A percentile compares a stretch with the other conserved stretches of the same genome.
These are phyloP conservation scores for Hemaris fuciformis DNA, from an alignment of 2,888 invertebrate species.

Conservation along the genomic window DNA sequence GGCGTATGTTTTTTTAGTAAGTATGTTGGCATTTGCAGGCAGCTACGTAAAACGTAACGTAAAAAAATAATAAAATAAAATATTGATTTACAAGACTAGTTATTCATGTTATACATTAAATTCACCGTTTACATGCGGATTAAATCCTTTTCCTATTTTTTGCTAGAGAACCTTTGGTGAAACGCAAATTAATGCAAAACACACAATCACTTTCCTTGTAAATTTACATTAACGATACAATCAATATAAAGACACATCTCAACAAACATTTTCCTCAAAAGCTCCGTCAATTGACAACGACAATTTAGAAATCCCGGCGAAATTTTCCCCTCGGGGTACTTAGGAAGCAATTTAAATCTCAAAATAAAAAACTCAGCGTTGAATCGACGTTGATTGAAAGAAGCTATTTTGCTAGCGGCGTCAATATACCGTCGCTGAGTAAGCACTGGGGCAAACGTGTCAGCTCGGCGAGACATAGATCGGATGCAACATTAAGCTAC, in stretches of 20 bases:
- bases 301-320: constrained; percentile 46
- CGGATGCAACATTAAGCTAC: not conserved
- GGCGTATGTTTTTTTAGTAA: too few species aligned
- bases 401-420: constrained; percentile 54
- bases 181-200: not conserved
- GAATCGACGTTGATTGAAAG: constrained; percentile 52
- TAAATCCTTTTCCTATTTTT: too few species aligned
- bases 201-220: constrained; percentile 21
- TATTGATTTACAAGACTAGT: too few species aligned
- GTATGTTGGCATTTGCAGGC: too few species aligned
- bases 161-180: not conserved
- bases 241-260: constrained; percentile 43
- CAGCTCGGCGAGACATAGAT: constrained; percentile 41
- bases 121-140: too few species aligned
- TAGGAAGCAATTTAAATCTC: constrained; percentile 70
- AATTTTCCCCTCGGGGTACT: constrained; percentile 55
- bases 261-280: constrained; percentile 53
- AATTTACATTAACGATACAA: constrained; percentile 35
- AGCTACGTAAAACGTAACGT: too few species aligned
- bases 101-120: too few species aligned
- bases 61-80: too few species aligned
- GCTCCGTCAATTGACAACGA: constrained; percentile 45
- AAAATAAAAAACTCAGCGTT: constrained; percentile 50
- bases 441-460: constrained; percentile 45
- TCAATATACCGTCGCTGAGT: constrained; percentile 48